Conservation (phyloP, 2,113 vertebrate genomes). For the Mixornis gularis region DNA sequence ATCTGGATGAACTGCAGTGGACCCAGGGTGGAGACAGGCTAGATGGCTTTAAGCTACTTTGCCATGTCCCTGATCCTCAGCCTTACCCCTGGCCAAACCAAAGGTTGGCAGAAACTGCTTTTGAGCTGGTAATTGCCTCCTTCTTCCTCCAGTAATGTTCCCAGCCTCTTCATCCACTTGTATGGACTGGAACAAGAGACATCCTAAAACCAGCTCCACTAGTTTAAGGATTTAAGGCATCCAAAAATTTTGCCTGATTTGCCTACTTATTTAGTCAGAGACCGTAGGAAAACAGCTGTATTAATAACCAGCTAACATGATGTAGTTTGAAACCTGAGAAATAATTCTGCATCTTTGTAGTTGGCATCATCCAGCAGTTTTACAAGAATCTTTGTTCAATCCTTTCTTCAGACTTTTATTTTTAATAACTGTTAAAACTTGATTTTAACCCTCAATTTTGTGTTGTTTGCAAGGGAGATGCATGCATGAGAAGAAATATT, state of each 20-base stretch:
- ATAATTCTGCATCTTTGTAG: neutral
- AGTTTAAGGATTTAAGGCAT: neutral
- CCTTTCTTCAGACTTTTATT: neutral
- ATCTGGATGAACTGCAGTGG: conserved; percentile 11
- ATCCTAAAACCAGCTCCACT: neutral
- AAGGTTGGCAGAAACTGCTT: conserved; percentile 33
- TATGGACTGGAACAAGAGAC: neutral
- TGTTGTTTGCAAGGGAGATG: neutral
- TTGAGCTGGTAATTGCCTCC: conserved; percentile 8
- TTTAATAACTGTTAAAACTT: neutral
- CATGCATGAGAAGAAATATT: neutral
- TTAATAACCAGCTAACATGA: neutral
- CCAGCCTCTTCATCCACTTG: neutral
- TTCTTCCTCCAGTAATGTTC: neutral
- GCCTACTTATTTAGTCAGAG: neutral
- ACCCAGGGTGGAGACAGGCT: conserved; percentile 6
- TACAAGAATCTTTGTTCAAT: neutral
- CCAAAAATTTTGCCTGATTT: neutral
- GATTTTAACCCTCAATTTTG: neutral
- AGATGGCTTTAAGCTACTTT: conserved; percentile 34
- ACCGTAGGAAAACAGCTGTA: neutral
- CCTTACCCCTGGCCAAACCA: conserved; percentile 16
- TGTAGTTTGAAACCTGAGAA: neutral
- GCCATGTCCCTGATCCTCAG: neutral
- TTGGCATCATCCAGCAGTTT: neutral